phyloP scores from a whole-genome alignment of 2,113 vertebrate genomes.

The Genyomyrus donnyi region DNA sequence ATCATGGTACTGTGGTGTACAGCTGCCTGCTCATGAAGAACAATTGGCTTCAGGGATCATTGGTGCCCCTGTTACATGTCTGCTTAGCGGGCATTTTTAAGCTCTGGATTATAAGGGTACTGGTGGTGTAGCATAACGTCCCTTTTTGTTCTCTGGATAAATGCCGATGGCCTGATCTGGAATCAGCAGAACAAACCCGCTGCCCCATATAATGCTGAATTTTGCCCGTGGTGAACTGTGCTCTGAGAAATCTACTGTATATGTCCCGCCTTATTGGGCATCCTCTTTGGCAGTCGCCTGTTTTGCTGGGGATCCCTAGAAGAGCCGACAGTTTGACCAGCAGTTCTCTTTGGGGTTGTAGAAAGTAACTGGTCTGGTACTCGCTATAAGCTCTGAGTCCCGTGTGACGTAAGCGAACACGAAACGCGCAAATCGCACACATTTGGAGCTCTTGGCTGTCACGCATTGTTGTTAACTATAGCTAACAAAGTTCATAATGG shows the following conservation, averaged over 20 bases:
- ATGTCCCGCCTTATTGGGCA: neutral
- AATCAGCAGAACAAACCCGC: neutral
- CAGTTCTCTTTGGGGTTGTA: no score
- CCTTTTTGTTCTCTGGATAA: neutral
- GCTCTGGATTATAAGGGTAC: neutral
- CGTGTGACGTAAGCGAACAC: constrained; percentile 40
- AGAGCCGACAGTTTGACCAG: neutral
- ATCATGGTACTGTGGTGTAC: neutral
- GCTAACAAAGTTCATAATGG: neutral
- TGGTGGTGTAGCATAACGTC: neutral
- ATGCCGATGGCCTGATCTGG: neutral
- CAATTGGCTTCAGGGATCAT: constrained; percentile 8
- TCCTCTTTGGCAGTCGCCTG: neutral
- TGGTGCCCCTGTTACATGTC: neutral
- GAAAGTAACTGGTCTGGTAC: constrained; percentile 4
- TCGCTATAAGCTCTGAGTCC: constrained; percentile 51
- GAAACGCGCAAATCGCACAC: neutral
- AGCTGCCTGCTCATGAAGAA: neutral
- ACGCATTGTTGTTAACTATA: neutral
- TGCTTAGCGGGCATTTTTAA: neutral
- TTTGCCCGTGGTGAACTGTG: neutral
- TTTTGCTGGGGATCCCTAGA: neutral
- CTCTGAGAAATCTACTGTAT: neutral
- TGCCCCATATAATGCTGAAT: neutral
- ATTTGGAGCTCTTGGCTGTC: neutral